phyloP scores from a whole-genome alignment of 2,888 invertebrate species.

The Helicoverpa assulta region DNA sequence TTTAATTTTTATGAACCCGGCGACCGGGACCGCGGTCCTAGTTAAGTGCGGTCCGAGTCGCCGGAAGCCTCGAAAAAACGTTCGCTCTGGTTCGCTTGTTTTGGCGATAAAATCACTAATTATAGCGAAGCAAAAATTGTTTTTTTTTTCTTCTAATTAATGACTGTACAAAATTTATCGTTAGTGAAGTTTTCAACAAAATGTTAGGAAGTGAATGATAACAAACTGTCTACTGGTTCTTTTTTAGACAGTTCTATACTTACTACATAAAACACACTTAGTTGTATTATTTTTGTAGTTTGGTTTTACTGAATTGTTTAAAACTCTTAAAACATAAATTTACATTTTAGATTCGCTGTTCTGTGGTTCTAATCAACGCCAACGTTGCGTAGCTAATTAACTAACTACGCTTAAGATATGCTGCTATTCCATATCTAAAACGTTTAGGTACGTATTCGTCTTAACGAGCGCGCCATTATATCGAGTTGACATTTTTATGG shows the following conservation, averaged over 20 bases:
- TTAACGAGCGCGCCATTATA: constrained; percentile 49
- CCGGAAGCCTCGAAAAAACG: too few species aligned
- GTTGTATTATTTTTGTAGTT: background rate
- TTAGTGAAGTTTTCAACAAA: background rate
- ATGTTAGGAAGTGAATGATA: background rate
- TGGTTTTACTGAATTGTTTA: background rate
- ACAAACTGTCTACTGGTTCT: constrained; percentile 33
- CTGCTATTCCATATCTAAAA: constrained; percentile 6
- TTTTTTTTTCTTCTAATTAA: constrained; percentile 32
- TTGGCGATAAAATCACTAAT: constrained; percentile 17
- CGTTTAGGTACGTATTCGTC: constrained; percentile 39
- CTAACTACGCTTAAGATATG: constrained; percentile 4
- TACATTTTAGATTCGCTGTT: too few species aligned
- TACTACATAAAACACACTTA: too few species aligned
- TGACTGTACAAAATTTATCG: background rate
- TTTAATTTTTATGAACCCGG: too few species aligned
- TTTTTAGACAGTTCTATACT: constrained; percentile 5
- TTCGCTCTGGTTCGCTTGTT: constrained; percentile 5
- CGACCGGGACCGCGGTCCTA: too few species aligned
- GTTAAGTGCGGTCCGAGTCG: too few species aligned
- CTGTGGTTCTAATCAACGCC: constrained; percentile 1
- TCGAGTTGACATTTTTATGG: constrained; percentile 57
- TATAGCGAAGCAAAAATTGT: constrained; percentile 22
- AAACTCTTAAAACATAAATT: too few species aligned
- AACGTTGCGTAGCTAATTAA: background rate